Evolutionary conservation across 1,140 invertebrate species (phyloP).

Genomic region (Dinothrombium tinctorium): DNA sequence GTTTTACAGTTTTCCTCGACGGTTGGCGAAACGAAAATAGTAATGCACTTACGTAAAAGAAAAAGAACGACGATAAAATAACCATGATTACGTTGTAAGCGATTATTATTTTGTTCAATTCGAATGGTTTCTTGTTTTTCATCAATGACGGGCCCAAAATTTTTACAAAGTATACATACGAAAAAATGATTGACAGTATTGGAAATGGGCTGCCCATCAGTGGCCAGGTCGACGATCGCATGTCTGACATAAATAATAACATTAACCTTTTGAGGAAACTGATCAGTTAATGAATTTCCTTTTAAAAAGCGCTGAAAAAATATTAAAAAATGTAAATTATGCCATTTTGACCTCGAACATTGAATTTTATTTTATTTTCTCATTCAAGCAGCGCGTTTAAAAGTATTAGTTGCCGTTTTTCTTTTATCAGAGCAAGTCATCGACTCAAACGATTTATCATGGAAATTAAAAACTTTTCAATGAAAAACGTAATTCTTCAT

Average conservation of each 20-base stretch:
- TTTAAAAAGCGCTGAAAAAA: no score
- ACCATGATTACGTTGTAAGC: conserved; percentile 36
- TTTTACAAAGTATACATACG: conserved; percentile 54
- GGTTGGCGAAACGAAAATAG: neutral
- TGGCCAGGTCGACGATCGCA: conserved; percentile 57
- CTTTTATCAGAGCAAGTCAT: no score
- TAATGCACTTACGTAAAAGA: neutral
- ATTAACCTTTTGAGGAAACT: neutral
- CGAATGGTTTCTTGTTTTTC: conserved; percentile 55
- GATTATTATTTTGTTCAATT: conserved; percentile 45
- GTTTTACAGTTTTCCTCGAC: neutral
- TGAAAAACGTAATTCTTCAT: no score
- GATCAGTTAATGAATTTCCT: neutral
- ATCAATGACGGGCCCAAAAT: conserved; percentile 53
- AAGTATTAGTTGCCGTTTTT: no score
- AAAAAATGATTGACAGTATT: conserved; percentile 44
- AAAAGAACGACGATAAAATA: conserved; percentile 13
- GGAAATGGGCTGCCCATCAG: conserved; percentile 72
- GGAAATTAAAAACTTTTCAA: no score
- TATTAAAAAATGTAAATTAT: no score
- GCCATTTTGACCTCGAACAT: no score
- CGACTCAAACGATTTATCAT: no score
- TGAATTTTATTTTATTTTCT: no score
- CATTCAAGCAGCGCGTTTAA: no score
- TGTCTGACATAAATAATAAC: neutral